Base-by-base conservation (phyloP, 2,797 vertebrate genomes). In the Sebastolobus altivelis region DNA sequence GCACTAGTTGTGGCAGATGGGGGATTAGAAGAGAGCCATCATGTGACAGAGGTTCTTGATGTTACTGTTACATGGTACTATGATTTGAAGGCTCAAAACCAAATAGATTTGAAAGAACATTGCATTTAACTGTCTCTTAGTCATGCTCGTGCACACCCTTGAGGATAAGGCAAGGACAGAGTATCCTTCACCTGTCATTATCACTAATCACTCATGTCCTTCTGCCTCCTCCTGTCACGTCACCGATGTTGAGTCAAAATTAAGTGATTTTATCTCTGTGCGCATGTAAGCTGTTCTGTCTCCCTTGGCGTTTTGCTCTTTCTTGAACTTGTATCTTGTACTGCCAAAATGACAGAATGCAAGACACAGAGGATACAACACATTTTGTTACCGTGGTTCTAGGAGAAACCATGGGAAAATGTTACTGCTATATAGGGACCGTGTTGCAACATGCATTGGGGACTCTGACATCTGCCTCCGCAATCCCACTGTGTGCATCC, bases 391-490 rank as follows among this genome's bases (percentile, higher is more conserved):
- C 16, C 49, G 22, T 49, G 70, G 72, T 25, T 73, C 16, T 9
- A 25, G 22, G 54, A 54, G 7, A 52, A 52, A 52, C 49, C 49
- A 52, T n/a, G 20, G n/a, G 37, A 55, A 77, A 66, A 22, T 49
- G 65, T 52, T 29, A 33, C 20, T 60, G 16, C 22, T 18, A 46
- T 20, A n/a, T 35, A 14, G 55, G 29, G n/a, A 61, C 2, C 3
- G 12, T 27, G 25, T 75, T 37, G 55, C 72, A 65, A 35, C 16
- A 37, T 29, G 22, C 25, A 25, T 25, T 25, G 27, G 58, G 59
- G 31, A 60, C 72, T 72, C 33, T 75, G 62, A 65, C 63, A 75
- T 61, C 74, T 72, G 77, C 6, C 49, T 52, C 35, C 46, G 46
- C 4, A 10, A 40, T 65, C 18, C 77, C 29, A n/a, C n/a, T 33